Evolutionary conservation across 2,888 invertebrate genomes (phyloP).

Genomic region (Mylabris sibirica): DNA sequence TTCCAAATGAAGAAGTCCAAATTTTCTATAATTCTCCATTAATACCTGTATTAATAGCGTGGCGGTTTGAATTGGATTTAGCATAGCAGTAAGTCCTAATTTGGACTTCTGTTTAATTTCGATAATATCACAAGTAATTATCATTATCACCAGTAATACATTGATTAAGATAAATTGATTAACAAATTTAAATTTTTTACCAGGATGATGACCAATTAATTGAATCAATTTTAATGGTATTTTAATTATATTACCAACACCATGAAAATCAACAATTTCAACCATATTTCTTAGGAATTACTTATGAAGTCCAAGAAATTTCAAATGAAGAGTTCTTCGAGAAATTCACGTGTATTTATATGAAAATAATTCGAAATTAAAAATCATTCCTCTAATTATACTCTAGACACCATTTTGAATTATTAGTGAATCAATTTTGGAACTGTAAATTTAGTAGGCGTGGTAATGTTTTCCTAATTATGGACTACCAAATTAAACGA

Average conservation of each 20-base stretch:
- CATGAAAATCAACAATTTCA: neutral
- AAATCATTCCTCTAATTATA: neutral
- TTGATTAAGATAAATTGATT: neutral
- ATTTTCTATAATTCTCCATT: neutral
- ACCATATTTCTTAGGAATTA: neutral
- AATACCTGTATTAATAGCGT: neutral
- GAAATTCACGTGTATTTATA: neutral
- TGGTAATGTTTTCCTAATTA: neutral
- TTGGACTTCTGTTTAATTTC: neutral
- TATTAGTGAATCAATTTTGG: neutral
- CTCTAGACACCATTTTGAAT: neutral
- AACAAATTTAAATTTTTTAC: neutral
- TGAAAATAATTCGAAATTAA: neutral
- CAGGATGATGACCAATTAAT: neutral
- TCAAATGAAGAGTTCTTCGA: neutral
- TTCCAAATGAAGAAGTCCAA: neutral
- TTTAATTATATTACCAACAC: neutral
- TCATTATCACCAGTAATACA: neutral
- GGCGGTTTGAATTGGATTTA: neutral
- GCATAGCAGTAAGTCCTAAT: neutral
- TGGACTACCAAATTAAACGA: neutral
- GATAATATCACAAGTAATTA: neutral
- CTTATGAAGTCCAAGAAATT: neutral
- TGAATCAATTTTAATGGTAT: neutral
- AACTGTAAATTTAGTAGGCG: neutral